Percentiles rank a stretch among this genome's conserved stretches.
phyloP scores from a whole-genome alignment of 2,797 vertebrate species.

The Eulemur coronatus region DNA sequence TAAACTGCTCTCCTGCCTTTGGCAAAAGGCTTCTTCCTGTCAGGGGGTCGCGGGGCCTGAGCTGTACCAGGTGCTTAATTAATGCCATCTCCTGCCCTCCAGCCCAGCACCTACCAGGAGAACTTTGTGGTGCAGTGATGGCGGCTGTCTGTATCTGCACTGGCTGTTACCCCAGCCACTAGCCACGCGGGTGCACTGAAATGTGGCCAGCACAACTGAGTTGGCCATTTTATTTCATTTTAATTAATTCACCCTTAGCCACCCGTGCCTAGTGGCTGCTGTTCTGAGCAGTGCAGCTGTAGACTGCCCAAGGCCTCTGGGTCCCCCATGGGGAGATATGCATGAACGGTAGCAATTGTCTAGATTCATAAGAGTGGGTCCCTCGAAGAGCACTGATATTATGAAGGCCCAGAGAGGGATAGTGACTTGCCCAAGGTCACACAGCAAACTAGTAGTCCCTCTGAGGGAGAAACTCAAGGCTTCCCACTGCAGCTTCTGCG shows the following conservation, averaged over 20 bases:
- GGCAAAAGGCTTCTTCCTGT: background rate
- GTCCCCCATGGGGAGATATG: background rate
- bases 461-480: background rate
- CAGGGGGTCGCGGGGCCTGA: accelerated
- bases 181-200: accelerated
- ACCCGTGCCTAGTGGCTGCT: accelerated
- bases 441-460: background rate
- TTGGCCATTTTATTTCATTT: background rate
- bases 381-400: background rate
- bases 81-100: background rate
- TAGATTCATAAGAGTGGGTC: background rate
- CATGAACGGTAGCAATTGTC: accelerated
- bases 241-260: background rate
- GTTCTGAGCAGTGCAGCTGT: accelerated
- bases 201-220: accelerated
- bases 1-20: background rate
- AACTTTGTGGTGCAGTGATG: accelerated
- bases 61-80: accelerated
- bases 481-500: background rate
- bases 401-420: background rate
- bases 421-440: background rate
- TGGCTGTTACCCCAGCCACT: background rate
- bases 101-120: background rate
- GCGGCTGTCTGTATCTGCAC: accelerated
- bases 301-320: background rate